Conservation (phyloP, 2,888 invertebrate species). For the Leucophenga maculata region DNA sequence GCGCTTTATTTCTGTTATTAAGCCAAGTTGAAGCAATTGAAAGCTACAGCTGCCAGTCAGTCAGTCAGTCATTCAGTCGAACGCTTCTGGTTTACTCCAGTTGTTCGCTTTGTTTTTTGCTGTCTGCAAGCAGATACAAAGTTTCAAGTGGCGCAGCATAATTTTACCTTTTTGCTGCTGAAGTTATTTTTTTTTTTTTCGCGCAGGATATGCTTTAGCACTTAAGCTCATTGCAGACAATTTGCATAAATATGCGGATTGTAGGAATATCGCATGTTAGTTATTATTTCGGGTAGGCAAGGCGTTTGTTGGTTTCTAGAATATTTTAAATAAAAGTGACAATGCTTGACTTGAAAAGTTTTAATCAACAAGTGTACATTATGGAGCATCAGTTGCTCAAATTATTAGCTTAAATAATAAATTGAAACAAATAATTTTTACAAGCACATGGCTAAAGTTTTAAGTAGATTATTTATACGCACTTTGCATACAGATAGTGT, state of each 20-base stretch:
- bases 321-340: too few relatives aligned
- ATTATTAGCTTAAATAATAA: too few relatives aligned
- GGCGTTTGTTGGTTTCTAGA: not conserved
- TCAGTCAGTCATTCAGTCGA: not conserved
- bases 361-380: too few relatives aligned
- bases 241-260: slow-evolving; percentile 15
- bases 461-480: too few relatives aligned
- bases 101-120: not conserved
- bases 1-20: not conserved
- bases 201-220: too few relatives aligned
- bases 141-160: slow-evolving; percentile 15
- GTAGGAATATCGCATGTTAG: not conserved
- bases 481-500: too few relatives aligned
- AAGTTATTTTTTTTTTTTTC: not conserved
- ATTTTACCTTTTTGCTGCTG: not conserved
- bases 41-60: not conserved
- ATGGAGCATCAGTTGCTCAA: not conserved
- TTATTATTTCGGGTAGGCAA: not conserved
- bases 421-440: not conserved
- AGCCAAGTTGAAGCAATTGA: slow-evolving; percentile 17
- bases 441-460: too few relatives aligned
- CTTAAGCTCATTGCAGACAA: not conserved
- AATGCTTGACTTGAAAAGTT: too few relatives aligned
- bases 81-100: not conserved
- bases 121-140: not conserved